phyloP scores from a whole-genome alignment of 2,113 vertebrate genomes.

The Nothobranchius furzeri region DNA sequence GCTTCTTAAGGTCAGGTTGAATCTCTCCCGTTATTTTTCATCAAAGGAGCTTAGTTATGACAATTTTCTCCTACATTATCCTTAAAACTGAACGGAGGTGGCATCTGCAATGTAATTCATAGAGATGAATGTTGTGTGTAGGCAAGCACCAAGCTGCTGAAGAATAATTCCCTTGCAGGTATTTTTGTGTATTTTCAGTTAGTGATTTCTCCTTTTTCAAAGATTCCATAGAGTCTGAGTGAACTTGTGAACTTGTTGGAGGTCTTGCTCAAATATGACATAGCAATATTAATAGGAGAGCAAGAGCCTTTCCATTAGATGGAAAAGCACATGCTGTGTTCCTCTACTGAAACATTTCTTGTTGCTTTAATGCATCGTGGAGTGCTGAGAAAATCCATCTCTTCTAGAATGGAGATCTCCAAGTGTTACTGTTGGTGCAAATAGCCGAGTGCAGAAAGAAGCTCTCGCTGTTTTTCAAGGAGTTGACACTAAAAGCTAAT shows the following conservation, averaged over 20 bases:
- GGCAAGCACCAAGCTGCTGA: not conserved
- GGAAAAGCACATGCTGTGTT: not conserved
- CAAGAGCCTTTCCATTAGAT: conserved; percentile 29
- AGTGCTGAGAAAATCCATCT: not conserved
- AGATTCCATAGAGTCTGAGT: conserved; percentile 12
- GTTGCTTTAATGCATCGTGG: conserved; percentile 21
- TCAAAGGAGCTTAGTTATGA: conserved; percentile 51
- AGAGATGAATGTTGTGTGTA: not conserved
- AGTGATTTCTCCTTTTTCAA: conserved; percentile 27
- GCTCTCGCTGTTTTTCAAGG: conserved; percentile 5
- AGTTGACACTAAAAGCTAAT: conserved; percentile 8
- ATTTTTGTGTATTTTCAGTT: not conserved
- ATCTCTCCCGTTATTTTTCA: conserved; percentile 57
- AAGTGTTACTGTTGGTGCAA: conserved; percentile 5
- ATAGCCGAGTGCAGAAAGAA: conserved; percentile 6
- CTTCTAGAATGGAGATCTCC: conserved; percentile 2
- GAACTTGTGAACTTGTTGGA: conserved; percentile 33
- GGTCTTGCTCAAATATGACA: conserved; percentile 11
- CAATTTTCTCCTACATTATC: conserved; percentile 34
- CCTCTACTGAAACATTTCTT: conserved; percentile 12
- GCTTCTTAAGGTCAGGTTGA: conserved; percentile 62
- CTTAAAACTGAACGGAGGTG: conserved; percentile 16
- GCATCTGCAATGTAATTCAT: not conserved
- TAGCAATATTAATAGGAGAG: conserved; percentile 22
- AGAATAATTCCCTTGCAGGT: not conserved